Evolutionary conservation across 2,797 vertebrate species (phyloP).

Genomic region (Chrysocyon brachyurus): DNA sequence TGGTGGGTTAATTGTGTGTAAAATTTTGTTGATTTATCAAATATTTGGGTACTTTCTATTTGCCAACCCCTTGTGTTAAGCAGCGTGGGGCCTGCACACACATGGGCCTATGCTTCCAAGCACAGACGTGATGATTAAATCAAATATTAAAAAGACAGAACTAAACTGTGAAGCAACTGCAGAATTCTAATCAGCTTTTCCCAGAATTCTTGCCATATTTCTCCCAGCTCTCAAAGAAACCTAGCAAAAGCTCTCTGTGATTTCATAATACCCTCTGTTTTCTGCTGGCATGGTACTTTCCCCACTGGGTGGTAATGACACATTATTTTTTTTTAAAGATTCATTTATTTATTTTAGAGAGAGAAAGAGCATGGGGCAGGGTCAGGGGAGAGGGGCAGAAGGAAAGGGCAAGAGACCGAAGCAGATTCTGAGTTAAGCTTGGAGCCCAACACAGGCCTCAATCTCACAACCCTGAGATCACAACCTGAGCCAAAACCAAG

Average conservation of each 20-base stretch:
- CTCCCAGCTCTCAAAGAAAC: neutral
- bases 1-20: neutral
- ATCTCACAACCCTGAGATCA: neutral
- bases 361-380: neutral
- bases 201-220: neutral
- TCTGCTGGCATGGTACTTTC: neutral
- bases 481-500: neutral
- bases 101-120: neutral
- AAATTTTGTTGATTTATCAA: conserved; percentile 3
- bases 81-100: neutral
- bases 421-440: neutral
- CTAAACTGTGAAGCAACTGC: neutral
- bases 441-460: neutral
- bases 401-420: neutral
- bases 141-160: neutral
- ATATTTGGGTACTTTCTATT: conserved; percentile 10
- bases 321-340: neutral
- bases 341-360: neutral
- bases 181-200: conserved; percentile 28
- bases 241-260: neutral
- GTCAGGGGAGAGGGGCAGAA: neutral
- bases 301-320: neutral
- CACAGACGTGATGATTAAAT: neutral
- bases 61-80: neutral
- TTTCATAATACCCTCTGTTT: neutral